Conservation (phyloP, 2,113 vertebrate species). For the Argyrosomus japonicus region DNA sequence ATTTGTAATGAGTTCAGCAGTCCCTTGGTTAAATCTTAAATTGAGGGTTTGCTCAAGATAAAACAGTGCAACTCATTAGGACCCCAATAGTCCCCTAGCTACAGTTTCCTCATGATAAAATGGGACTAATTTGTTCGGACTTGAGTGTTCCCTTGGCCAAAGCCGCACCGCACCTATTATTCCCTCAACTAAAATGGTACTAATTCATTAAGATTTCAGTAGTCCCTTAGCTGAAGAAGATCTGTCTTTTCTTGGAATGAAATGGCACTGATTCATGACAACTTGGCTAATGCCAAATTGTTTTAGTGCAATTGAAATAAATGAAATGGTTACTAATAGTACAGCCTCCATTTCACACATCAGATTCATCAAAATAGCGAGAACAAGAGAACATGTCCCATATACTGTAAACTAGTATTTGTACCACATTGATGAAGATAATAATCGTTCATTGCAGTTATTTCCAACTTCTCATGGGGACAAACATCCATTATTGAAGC, state of each 20-base stretch:
- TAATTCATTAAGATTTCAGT: conserved; percentile 52
- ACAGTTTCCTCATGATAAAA: conserved; percentile 56
- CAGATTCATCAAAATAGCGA: not conserved
- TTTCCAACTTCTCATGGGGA: not conserved
- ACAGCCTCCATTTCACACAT: conserved; percentile 12
- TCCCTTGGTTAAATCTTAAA: conserved; percentile 41
- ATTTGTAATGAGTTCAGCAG: conserved; percentile 43
- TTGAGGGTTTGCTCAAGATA: conserved; percentile 54
- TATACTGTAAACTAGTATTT: not conserved
- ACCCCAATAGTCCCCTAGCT: conserved; percentile 49
- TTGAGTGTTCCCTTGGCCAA: conserved; percentile 41
- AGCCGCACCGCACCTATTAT: conserved; percentile 40
- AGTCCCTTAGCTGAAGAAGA: conserved; percentile 16
- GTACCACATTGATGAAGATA: no score
- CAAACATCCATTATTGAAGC: not conserved
- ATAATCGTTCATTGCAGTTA: not conserved
- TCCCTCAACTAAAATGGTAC: conserved; percentile 41
- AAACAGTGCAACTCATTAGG: conserved; percentile 62
- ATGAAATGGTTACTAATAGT: not conserved
- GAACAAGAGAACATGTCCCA: not conserved
- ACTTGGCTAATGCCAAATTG: not conserved
- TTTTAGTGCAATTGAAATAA: conserved; percentile 4
- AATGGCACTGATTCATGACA: conserved; percentile 38
- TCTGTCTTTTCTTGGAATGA: conserved; percentile 21
- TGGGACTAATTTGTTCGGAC: conserved; percentile 58